phyloP scores from a whole-genome alignment of 1,140 invertebrate species.

The Brachionus sp. region DNA sequence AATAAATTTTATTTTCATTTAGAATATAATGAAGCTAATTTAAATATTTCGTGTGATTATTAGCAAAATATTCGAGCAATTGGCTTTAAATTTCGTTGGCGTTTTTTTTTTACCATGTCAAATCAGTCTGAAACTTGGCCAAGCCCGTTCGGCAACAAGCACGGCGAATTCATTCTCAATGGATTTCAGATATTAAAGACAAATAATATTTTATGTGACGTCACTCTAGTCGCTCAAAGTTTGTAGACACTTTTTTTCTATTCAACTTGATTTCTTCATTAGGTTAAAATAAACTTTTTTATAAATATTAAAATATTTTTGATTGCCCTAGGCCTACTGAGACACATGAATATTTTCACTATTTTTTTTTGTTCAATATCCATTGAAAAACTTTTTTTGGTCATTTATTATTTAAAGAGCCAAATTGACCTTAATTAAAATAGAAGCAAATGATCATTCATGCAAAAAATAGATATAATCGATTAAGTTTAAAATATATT shows the following conservation, averaged over 20 bases:
- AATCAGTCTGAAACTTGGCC: constrained; percentile 4
- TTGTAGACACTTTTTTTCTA: constrained; percentile 44
- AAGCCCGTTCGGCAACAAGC: constrained; percentile 49
- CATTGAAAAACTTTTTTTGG: neutral
- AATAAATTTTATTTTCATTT: neutral
- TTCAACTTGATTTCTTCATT: neutral
- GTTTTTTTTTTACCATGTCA: neutral
- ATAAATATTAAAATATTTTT: neutral
- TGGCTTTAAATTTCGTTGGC: neutral
- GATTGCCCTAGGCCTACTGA: neutral
- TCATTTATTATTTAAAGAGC: neutral
- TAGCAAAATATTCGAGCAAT: neutral
- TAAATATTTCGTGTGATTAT: neutral
- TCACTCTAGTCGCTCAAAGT: constrained; percentile 60
- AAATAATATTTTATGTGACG: constrained; percentile 59
- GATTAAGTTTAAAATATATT: neutral
- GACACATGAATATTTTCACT: constrained; percentile 11
- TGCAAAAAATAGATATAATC: neutral
- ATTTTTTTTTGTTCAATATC: constrained; percentile 35
- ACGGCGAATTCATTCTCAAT: constrained; percentile 58
- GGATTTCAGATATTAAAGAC: constrained; percentile 57
- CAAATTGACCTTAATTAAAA: neutral
- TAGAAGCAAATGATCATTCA: neutral
- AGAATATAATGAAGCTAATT: constrained; percentile 7
- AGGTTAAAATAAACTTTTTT: neutral